phyloP scores from a whole-genome alignment of 2,888 invertebrate species.

The Masnerella sp. region DNA sequence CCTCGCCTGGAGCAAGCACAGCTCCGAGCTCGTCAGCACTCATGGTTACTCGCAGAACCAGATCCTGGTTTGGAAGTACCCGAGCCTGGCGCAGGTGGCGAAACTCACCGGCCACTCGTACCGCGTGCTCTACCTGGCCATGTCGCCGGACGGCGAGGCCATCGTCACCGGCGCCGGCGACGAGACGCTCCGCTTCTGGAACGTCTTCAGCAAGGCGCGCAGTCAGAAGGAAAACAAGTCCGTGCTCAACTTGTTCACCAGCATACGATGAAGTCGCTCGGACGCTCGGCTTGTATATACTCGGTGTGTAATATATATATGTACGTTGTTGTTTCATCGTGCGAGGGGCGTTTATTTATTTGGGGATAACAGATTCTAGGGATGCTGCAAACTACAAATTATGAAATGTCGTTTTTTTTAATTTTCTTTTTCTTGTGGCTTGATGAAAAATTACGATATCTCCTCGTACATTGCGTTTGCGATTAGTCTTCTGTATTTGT shows the following conservation, averaged over 20 bases:
- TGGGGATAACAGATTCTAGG: too few species aligned
- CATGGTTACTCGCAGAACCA: slow-evolving; percentile 98
- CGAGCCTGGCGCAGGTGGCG: slow-evolving; percentile 96
- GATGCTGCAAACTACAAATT: too few species aligned
- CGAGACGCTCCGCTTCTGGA: slow-evolving; percentile 98
- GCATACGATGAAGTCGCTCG: too few species aligned
- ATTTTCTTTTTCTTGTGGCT: too few species aligned
- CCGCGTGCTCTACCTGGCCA: slow-evolving; percentile 95
- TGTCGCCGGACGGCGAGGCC: slow-evolving; percentile 98
- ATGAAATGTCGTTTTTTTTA: too few species aligned
- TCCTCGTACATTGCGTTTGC: too few species aligned
- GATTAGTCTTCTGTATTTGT: too few species aligned
- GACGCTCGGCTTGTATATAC: too few species aligned
- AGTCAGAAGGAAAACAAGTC: slow-evolving; percentile 96
- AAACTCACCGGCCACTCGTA: slow-evolving; percentile 98
- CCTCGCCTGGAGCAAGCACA: slow-evolving; percentile 93
- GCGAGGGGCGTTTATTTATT: too few species aligned
- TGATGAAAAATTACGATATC: too few species aligned
- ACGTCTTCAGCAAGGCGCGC: slow-evolving; percentile 98
- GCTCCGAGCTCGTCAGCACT: slow-evolving; percentile 95
- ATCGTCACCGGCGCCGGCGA: slow-evolving; percentile 99
- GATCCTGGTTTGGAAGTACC: slow-evolving; percentile 99
- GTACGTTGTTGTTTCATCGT: too few species aligned
- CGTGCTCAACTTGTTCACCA: slow-evolving; percentile 93
- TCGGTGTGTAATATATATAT: too few species aligned